phyloP scores from a whole-genome alignment of 92 coral and sea anemone species.

The Zoanthus sansibaricus region DNA sequence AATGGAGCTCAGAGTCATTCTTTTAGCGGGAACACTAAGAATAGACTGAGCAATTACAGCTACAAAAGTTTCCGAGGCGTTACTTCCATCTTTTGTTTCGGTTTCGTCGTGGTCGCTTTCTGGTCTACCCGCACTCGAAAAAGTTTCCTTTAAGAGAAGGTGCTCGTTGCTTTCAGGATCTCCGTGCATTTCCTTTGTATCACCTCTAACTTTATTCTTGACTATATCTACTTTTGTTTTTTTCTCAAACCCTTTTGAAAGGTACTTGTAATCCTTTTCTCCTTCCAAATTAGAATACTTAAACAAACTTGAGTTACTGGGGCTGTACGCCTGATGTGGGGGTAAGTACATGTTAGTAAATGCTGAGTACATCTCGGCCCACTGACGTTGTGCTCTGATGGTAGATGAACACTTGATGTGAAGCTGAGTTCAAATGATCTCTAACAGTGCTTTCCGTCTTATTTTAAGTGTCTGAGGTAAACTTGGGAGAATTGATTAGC shows the following conservation, averaged over 20 bases:
- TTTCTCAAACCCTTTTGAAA: constrained; percentile 49
- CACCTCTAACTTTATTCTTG: constrained; percentile 36
- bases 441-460: constrained; percentile 18
- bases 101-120: constrained; percentile 55
- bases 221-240: constrained; percentile 42
- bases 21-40: constrained; percentile 93
- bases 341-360: constrained; percentile 44
- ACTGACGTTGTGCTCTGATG: not conserved
- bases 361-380: constrained; percentile 31
- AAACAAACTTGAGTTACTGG: constrained; percentile 61
- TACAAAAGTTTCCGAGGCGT: constrained; percentile 91
- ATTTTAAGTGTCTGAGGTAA: constrained; percentile 37
- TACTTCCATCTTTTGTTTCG: constrained; percentile 72
- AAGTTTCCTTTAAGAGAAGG: constrained; percentile 22
- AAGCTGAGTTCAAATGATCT: constrained; percentile 35
- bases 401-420: constrained; percentile 37
- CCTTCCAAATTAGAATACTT: constrained; percentile 67
- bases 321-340: constrained; percentile 53
- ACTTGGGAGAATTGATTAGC: constrained; percentile 48
- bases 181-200: constrained; percentile 44
- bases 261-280: constrained; percentile 60
- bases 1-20: constrained; percentile 97
- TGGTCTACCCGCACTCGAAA: constrained; percentile 40
- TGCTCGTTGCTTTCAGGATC: not conserved
- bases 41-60: constrained; percentile 98